Conservation (phyloP, 2,113 vertebrate genomes). For the Eupsittula cactorum region DNA sequence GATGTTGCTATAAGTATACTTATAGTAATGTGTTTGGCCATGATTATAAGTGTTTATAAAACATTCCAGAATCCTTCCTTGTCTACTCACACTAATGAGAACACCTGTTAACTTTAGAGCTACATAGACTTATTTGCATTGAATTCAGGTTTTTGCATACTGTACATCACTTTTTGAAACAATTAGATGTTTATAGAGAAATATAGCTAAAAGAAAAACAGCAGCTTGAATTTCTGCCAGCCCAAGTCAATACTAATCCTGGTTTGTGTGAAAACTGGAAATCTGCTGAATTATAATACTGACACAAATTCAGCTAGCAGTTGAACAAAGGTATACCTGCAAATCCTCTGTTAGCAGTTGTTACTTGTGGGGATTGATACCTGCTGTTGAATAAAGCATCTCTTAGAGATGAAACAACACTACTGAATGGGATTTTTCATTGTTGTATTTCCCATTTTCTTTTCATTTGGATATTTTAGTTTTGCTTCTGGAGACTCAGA, state of each 20-base stretch:
- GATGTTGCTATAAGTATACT: conserved; percentile 57
- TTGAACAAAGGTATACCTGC: conserved; percentile 66
- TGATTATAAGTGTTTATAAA: conserved; percentile 80
- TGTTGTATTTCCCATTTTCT: neutral
- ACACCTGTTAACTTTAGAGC: conserved; percentile 81
- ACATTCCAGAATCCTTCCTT: conserved; percentile 79
- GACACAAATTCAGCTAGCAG: conserved; percentile 58
- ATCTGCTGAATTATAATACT: conserved; percentile 71
- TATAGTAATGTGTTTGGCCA: conserved; percentile 70
- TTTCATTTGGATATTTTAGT: neutral
- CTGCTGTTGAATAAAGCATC: conserved; percentile 31
- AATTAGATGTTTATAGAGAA: conserved; percentile 81
- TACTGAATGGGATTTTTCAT: conserved; percentile 13
- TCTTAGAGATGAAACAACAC: conserved; percentile 39
- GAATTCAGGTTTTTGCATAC: conserved; percentile 75
- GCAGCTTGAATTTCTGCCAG: conserved; percentile 77
- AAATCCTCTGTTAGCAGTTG: conserved; percentile 58
- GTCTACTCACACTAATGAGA: conserved; percentile 82
- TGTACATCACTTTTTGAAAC: conserved; percentile 79
- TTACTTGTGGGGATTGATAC: conserved; percentile 50
- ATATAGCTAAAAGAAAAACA: conserved; percentile 76
- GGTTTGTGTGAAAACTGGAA: conserved; percentile 69
- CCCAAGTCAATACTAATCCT: conserved; percentile 72
- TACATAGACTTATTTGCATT: conserved; percentile 76
- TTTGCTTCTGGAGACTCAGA: neutral